These are phyloP conservation scores for Scolopax rusticola DNA, from an alignment of 2,797 vertebrate genomes.

Conservation along the genomic window DNA sequence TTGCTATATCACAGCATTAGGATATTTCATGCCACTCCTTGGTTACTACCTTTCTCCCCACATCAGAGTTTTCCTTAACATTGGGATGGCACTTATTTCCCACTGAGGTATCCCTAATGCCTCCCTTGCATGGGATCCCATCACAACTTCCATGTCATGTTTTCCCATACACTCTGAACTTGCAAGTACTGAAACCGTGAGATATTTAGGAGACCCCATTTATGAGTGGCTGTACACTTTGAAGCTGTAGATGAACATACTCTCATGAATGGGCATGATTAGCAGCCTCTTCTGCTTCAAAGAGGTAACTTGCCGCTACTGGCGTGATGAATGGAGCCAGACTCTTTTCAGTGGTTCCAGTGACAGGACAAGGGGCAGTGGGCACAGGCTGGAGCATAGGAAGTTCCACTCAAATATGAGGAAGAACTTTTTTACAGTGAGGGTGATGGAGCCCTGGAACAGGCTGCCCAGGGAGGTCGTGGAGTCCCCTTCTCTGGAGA, in stretches of 20 bases:
- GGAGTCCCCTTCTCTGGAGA: too few relatives aligned
- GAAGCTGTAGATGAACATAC: not conserved
- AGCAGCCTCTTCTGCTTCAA: not conserved
- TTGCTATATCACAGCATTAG: not conserved
- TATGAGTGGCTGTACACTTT: not conserved
- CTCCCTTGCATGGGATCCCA: not conserved
- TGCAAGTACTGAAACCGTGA: not conserved
- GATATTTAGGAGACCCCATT: not conserved
- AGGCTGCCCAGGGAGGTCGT: slow-evolving; percentile 13
- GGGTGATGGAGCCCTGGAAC: too few relatives aligned
- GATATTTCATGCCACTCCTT: not conserved
- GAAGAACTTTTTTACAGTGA: too few relatives aligned
- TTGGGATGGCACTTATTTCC: not conserved
- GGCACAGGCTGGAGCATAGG: too few relatives aligned
- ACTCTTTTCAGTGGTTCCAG: too few relatives aligned
- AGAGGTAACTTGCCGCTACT: not conserved
- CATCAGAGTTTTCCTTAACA: not conserved
- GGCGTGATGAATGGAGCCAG: not conserved
- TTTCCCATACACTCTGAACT: not conserved
- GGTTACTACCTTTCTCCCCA: not conserved
- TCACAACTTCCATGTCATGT: not conserved
- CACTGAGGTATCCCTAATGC: not conserved
- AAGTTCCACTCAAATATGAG: too few relatives aligned
- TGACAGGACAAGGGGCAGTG: too few relatives aligned
- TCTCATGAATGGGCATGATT: rapidly evolving